phyloP scores from a whole-genome alignment of 2,113 vertebrate genomes.

The Grammomys surdaster region DNA sequence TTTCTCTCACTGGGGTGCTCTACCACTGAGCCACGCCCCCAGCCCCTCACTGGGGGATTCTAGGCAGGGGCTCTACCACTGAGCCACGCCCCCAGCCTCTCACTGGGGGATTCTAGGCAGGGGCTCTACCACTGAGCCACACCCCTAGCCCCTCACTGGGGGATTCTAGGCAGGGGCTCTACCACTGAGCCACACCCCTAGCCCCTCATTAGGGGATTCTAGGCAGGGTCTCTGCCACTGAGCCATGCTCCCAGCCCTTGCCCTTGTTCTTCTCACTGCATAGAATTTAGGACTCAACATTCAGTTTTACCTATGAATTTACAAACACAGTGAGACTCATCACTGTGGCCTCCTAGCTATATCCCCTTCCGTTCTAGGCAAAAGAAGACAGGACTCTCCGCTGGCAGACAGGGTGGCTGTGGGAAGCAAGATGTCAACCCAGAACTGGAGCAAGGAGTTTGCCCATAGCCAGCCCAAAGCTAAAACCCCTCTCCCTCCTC shows the following conservation, averaged over 20 bases:
- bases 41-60: background rate
- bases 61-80: background rate
- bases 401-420: background rate
- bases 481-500: background rate
- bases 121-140: background rate
- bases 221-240: background rate
- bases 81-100: background rate
- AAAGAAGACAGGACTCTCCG: background rate
- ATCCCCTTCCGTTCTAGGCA: background rate
- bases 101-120: background rate
- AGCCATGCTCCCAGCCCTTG: background rate
- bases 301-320: background rate
- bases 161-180: background rate
- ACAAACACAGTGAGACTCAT: background rate
- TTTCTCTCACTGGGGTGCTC: background rate
- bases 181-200: background rate
- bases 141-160: background rate
- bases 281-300: background rate
- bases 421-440: background rate
- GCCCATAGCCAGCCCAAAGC: background rate
- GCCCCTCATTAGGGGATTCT: background rate
- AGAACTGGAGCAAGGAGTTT: background rate
- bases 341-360: no score
- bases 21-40: background rate
- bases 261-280: background rate